Conservation (phyloP, 2,888 invertebrate species). For the Drosophila phalerata region DNA sequence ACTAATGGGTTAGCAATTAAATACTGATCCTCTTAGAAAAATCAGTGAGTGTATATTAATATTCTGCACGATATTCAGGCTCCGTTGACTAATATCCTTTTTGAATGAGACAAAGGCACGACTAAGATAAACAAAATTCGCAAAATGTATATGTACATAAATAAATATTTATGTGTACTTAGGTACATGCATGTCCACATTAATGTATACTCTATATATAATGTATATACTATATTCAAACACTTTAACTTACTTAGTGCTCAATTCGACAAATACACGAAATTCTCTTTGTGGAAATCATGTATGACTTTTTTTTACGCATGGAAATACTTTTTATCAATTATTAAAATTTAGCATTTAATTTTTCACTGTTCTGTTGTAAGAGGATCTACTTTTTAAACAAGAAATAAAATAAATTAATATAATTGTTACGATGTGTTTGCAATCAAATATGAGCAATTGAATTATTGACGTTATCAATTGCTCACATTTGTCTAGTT, state of each 20-base stretch:
- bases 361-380: no score
- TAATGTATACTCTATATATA: background rate
- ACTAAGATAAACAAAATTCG: background rate
- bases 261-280: background rate
- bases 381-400: background rate
- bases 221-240: background rate
- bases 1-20: no score
- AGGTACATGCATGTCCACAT: background rate
- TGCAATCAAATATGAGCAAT: conserved; percentile 13
- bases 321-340: background rate
- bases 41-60: background rate
- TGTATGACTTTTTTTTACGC: background rate
- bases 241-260: background rate
- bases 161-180: background rate
- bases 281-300: conserved; percentile 4
- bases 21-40: no score
- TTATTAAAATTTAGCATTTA: no score
- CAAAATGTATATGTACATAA: background rate
- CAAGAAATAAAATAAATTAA: background rate
- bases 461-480: conserved; percentile 25
- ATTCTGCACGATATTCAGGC: background rate
- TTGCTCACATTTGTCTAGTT: conserved; percentile 4
- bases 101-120: background rate
- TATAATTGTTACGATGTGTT: conserved; percentile 17
- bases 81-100: background rate